Evolutionary conservation across 1,140 invertebrate genomes (phyloP), one percentile per base, ranked within the genome.

Genomic region (Apis dorsata): DNA sequence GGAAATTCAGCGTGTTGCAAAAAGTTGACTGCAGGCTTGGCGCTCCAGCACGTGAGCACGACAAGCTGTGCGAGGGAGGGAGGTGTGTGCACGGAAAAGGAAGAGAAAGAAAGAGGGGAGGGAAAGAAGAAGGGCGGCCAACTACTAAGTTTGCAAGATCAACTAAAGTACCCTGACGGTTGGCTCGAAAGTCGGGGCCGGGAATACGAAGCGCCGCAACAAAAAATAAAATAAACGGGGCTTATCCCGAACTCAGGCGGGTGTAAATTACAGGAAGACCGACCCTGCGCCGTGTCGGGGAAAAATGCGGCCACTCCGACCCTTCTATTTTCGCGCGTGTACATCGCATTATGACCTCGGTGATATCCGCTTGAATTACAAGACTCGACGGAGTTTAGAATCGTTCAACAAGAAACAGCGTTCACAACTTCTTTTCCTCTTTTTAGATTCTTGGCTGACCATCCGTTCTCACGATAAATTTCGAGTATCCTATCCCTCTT

Each of bases 71-170:
- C 74, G 51, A 11, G 51, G 34, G 3, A 2, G 34, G 34, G 34
- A 34, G 34, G 2, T 82, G 80, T 57, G 80, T 60, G 49, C 24
- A 66, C 17, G 21, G 44, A 24, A 55, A 19, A 55, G 21, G 17
- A 21, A 24, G n/a, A 63, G 13, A 2, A 1, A 28, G 7, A 24
- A 5, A 9, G 13, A 9, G 28, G 17, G 13, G 53, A 49, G 21
- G 51, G 24, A 34, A 62, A 2, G 21, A n/a, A 12, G 28, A 51
- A 63, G 57, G 21, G 60, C 49, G 70, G 73, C 51, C 74, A 79
- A 87, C 86, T 81, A 82, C 70, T 59, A 85, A 88, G 85, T 88
- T 88, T 85, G 85, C 75, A 87, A 88, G 86, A 88, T 88, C 85
- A 87, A 88, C 86, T 85, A 81, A 88, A 88, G 86, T 87, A 87